These are phyloP conservation scores for Cordilura impudica DNA, from an alignment of 2,888 invertebrate species.

Conservation along the genomic window DNA sequence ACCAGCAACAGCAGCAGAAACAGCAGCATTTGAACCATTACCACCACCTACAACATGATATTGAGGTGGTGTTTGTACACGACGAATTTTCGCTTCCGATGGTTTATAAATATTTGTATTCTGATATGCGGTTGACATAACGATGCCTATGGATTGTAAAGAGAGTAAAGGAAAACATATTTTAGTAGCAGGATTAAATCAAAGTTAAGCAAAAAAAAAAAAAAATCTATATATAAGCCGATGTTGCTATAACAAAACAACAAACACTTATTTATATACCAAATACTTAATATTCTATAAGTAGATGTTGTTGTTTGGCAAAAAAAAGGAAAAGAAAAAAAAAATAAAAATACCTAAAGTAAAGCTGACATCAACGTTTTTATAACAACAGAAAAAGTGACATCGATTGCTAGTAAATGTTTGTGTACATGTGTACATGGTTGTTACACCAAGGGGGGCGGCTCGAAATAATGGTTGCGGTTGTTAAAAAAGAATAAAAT, in stretches of 20 bases:
- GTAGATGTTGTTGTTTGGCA: slow-evolving; percentile 3
- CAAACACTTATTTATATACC: slow-evolving; percentile 19
- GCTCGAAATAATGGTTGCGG: background rate
- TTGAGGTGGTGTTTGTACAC: slow-evolving; percentile 72
- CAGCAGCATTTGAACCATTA: too few species aligned
- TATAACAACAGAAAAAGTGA: background rate
- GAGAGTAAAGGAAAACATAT: slow-evolving; percentile 28
- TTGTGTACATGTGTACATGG: background rate
- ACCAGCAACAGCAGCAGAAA: too few species aligned
- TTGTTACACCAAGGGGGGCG: background rate
- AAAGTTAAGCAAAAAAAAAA: slow-evolving; percentile 33
- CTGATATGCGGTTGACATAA: slow-evolving; percentile 72
- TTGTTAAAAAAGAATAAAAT: slow-evolving; percentile 16
- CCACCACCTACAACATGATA: slow-evolving; percentile 49
- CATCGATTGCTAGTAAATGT: background rate
- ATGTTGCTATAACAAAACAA: slow-evolving; percentile 35
- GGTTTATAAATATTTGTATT: slow-evolving; percentile 75
- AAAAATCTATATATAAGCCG: slow-evolving; percentile 41
- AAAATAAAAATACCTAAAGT: background rate
- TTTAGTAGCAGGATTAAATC: slow-evolving; percentile 55
- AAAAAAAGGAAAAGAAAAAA: background rate
- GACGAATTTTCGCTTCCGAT: slow-evolving; percentile 76
- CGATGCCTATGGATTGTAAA: slow-evolving; percentile 61
- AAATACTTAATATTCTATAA: slow-evolving; percentile 34
- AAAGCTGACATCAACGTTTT: slow-evolving; percentile 32